Evolutionary conservation across 2,113 vertebrate genomes (phyloP), one percentile per base, ranked within the genome.

Genomic region (Pangasianodon gigas): DNA sequence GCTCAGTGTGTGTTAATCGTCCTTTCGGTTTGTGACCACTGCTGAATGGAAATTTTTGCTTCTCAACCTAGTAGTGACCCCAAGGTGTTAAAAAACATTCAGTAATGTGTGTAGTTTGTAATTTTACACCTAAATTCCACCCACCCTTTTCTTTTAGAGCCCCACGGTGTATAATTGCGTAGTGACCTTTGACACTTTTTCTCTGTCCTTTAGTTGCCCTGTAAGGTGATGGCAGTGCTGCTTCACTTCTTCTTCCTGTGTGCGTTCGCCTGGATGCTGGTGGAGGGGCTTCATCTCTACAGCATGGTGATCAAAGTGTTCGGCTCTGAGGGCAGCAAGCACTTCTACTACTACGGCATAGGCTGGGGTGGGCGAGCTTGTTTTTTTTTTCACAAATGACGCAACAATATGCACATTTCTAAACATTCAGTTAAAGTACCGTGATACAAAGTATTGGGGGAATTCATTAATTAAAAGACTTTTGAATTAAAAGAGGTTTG

Each of bases 231-330:
- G 96, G 98, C 98, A 0, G 90, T 97, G 85, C 96, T 99, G 24
- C 97, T 98, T n/a, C 98, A 98, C 92, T 98, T 97, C 96, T 98
- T 99, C 96, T 98, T 99, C 93, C 94, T 99, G 94, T 97, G 98
- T 71, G 96, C 96, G 0, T 99, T 99, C 75, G 96, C 98, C 0
- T 99, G 98, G 98, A 99, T 99, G 98, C 95, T 99, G 93, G 97
- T 98, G 93, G 98, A 99, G 92, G 98, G 98, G 41, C 96, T 99
- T 89, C 98, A 99, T 91, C 97, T 99, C 41, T 99, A 99, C 96
- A 98, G 98, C 84, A 97, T 99, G 98, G 98, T 98, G 90, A 94
- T 99, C 93, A 98, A 97, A 94, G 98, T 99, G 90, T 99, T 99
- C 8, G 98, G 98, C 75, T 99, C 98, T 0, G 98, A 99, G 93